phyloP scores from a whole-genome alignment of 1,140 invertebrate genomes.

The Solen grandis region DNA sequence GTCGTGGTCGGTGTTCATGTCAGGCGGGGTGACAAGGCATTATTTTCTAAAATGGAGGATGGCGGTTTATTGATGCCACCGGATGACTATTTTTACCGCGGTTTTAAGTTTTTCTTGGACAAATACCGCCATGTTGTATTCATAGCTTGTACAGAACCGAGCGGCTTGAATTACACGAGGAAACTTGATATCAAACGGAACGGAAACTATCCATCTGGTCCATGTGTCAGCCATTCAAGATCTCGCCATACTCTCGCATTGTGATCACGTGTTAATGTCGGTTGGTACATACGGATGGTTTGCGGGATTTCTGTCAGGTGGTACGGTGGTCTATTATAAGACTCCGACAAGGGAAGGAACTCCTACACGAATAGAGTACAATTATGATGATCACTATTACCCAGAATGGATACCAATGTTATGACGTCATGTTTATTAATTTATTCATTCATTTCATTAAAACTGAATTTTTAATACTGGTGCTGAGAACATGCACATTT shows the following conservation, averaged over 20 bases:
- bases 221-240: slow-evolving; percentile 64
- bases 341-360: slow-evolving; percentile 46
- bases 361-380: slow-evolving; percentile 15
- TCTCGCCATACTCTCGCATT: slow-evolving; percentile 62
- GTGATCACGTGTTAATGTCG: slow-evolving; percentile 70
- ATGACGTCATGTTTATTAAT: too few relatives aligned
- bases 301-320: slow-evolving; percentile 68
- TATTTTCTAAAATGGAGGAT: background rate
- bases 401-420: slow-evolving; percentile 59
- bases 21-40: slow-evolving; percentile 59
- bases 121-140: slow-evolving; percentile 54
- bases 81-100: background rate
- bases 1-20: slow-evolving; percentile 58
- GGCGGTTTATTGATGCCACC: background rate
- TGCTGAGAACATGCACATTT: too few relatives aligned
- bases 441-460: too few relatives aligned
- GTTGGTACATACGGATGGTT: slow-evolving; percentile 71
- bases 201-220: slow-evolving; percentile 29
- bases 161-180: slow-evolving; percentile 47
- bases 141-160: slow-evolving; percentile 60
- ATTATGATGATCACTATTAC: slow-evolving; percentile 51
- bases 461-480: too few relatives aligned
- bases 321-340: slow-evolving; percentile 65
- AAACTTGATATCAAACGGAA: background rate
- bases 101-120: slow-evolving; percentile 1